phyloP scores from a whole-genome alignment of 2,797 vertebrate species.

The Adrianichthys oophorus region DNA sequence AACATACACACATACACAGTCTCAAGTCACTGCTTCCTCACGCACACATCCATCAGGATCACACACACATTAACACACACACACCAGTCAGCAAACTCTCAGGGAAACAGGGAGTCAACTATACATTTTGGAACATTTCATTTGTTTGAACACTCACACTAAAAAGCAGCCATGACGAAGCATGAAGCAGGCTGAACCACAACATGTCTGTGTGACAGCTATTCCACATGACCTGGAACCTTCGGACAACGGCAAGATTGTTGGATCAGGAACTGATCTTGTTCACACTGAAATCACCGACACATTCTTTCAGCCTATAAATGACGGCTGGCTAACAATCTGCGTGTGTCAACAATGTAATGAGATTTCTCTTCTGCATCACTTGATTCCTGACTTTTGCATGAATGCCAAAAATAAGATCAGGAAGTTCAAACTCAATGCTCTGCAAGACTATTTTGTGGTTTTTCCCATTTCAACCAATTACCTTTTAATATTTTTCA shows the following conservation, averaged over 20 bases:
- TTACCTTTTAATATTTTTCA: constrained; percentile 11
- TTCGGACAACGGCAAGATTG: too few species aligned
- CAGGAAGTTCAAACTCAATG: constrained; percentile 16
- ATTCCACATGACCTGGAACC: constrained; percentile 15
- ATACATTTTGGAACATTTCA: constrained; percentile 55
- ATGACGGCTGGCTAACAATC: constrained; percentile 7
- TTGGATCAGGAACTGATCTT: background rate
- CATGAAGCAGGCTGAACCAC: constrained; percentile 32
- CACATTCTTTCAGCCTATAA: background rate
- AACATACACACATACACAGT: constrained; percentile 52
- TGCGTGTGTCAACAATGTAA: constrained; percentile 5
- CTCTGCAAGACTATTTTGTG: constrained; percentile 11
- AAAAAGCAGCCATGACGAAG: constrained; percentile 37
- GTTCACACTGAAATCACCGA: constrained; percentile 5
- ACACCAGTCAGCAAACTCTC: constrained; percentile 66
- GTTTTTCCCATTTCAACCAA: constrained; percentile 14
- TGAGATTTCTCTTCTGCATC: background rate
- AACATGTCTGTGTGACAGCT: constrained; percentile 34
- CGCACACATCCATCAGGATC: constrained; percentile 7
- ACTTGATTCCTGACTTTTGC: constrained; percentile 7
- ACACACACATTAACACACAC: constrained; percentile 9
- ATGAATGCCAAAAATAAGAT: background rate
- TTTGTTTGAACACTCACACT: constrained; percentile 32
- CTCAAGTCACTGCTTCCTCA: constrained; percentile 24
- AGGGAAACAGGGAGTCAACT: constrained; percentile 42